These are phyloP conservation scores for Hormiphora californensis DNA, from an alignment of 37 sponge, comb jelly and placozoan genomes.

Conservation along the genomic window DNA sequence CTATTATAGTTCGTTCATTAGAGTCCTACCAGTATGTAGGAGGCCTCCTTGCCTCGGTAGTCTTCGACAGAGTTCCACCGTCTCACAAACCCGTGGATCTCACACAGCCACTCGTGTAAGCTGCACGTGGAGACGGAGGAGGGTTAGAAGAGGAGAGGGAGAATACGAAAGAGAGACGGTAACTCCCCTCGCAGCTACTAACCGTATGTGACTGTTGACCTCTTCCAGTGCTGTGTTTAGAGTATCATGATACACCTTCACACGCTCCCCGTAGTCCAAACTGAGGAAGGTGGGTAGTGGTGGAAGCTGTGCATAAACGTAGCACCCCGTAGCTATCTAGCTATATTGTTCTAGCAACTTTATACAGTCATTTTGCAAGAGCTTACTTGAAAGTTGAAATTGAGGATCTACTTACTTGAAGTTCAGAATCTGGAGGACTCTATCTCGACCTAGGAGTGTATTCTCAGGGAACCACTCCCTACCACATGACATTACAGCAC, in stretches of 20 bases:
- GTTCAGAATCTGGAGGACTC: background rate
- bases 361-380: no score
- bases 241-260: background rate
- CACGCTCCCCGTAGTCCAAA: background rate
- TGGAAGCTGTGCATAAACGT: no score
- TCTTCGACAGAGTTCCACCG: slow-evolving; percentile 2
- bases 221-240: background rate
- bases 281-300: background rate
- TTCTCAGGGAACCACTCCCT: slow-evolving; percentile 49
- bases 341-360: no score
- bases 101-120: slow-evolving; percentile 39
- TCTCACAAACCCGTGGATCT: slow-evolving; percentile 23
- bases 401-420: background rate
- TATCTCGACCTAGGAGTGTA: background rate
- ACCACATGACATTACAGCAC: background rate
- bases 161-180: no score
- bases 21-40: slow-evolving; percentile 17
- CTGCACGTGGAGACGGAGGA: no score
- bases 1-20: background rate
- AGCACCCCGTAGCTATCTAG: no score
- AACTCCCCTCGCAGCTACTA: no score
- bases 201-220: no score
- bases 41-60: background rate
- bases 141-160: no score
- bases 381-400: background rate